These are phyloP conservation scores for Parapsyche elsis DNA, from an alignment of 1,140 invertebrate genomes.

Conservation along the genomic window DNA sequence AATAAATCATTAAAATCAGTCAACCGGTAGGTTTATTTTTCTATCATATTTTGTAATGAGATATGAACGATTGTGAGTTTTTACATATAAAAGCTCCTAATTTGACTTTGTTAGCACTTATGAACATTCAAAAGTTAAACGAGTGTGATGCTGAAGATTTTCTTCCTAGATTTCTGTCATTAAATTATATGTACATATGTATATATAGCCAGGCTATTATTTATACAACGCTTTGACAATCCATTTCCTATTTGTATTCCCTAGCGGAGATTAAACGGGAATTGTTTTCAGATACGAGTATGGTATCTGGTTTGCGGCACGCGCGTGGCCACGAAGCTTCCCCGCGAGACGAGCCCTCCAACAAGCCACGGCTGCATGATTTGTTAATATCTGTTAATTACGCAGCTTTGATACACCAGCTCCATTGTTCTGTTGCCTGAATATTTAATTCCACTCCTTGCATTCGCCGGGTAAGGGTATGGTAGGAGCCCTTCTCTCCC, in stretches of 20 bases:
- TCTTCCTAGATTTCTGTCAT: no score
- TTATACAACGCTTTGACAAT: no score
- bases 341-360: not conserved
- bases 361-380: slow-evolving; percentile 4
- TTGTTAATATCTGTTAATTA: slow-evolving; percentile 37
- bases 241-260: no score
- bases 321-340: not conserved
- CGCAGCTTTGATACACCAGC: slow-evolving; percentile 22
- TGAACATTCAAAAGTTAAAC: no score
- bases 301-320: not conserved
- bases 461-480: not conserved
- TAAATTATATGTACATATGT: not conserved
- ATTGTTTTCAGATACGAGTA: not conserved
- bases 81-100: no score
- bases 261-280: not conserved
- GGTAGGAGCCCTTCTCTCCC: not conserved
- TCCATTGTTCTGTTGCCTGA: slow-evolving; percentile 20
- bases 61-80: no score
- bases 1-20: no score
- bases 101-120: no score
- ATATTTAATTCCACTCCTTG: slow-evolving; percentile 18
- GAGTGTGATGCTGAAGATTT: no score
- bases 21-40: no score
- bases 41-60: no score
- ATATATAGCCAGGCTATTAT: no score